phyloP scores from a whole-genome alignment of 2,888 invertebrate genomes.

The Drosophila meridionalis region DNA sequence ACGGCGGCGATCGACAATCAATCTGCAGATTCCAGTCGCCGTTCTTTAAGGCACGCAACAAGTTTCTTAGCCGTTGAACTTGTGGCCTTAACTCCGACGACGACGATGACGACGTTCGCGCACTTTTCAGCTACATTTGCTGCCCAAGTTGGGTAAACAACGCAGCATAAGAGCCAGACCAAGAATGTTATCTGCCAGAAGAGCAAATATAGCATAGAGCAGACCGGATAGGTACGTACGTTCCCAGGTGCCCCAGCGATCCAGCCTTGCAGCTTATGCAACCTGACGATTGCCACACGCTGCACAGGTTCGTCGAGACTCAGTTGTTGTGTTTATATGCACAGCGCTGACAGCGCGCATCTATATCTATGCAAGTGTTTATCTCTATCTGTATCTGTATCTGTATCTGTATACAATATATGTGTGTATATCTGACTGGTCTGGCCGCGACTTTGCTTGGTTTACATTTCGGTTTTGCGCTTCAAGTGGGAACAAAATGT shows the following conservation, averaged over 20 bases:
- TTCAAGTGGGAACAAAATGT: constrained; percentile 77
- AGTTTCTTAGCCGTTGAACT: constrained; percentile 70
- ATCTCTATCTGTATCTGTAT: constrained; percentile 42
- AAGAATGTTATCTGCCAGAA: constrained; percentile 62
- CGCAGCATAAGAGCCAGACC: constrained; percentile 6
- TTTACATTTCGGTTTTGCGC: constrained; percentile 75
- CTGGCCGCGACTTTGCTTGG: constrained; percentile 51
- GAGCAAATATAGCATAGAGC: constrained; percentile 45
- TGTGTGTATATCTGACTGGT: constrained; percentile 28
- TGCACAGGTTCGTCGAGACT: constrained; percentile 26
- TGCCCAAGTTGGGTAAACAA: constrained; percentile 61
- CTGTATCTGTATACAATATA: constrained; percentile 8
- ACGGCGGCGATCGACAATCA: constrained; percentile 72
- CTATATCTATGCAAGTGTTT: constrained; percentile 43
- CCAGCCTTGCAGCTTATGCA: constrained; percentile 56
- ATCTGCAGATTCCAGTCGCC: constrained; percentile 75
- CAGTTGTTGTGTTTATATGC: constrained; percentile 51
- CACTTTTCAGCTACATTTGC: constrained; percentile 60
- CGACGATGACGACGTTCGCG: constrained; percentile 18
- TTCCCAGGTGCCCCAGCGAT: constrained; percentile 29
- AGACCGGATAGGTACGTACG: constrained; percentile 21
- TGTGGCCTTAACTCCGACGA: constrained; percentile 63
- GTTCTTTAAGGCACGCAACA: constrained; percentile 65
- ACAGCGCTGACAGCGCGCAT: constrained; percentile 34
- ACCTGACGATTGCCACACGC: constrained; percentile 35